Conservation (phyloP, 1,140 invertebrate species). For the Penaeus indicus region DNA sequence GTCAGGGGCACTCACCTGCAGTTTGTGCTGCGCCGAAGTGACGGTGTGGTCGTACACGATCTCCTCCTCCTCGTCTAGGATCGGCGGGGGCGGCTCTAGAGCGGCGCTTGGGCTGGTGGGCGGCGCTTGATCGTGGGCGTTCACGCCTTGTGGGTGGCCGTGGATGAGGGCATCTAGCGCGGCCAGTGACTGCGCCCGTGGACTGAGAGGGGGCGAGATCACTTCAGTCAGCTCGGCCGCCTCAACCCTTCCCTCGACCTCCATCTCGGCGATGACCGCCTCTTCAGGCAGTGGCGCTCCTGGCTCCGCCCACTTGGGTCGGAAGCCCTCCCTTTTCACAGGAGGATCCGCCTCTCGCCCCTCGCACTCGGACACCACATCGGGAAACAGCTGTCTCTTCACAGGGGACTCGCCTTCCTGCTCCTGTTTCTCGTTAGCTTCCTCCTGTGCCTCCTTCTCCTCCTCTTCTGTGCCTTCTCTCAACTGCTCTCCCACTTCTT, state of each 20-base stretch:
- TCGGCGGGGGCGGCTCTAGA: too few relatives aligned
- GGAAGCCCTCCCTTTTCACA: too few relatives aligned
- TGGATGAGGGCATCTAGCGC: slow-evolving; percentile 57
- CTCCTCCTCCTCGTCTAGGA: slow-evolving; percentile 36
- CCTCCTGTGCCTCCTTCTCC: neutral
- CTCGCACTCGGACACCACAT: slow-evolving; percentile 43
- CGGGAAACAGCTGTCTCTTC: slow-evolving; percentile 47
- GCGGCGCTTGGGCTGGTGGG: neutral
- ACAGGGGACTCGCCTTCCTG: neutral
- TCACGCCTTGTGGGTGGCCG: neutral
- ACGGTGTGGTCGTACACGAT: slow-evolving; percentile 58
- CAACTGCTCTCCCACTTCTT: slow-evolving; percentile 9
- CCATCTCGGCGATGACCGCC: neutral
- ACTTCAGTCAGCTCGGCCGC: neutral
- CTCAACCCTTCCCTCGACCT: neutral
- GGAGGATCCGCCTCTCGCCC: neutral
- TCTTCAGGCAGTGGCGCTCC: neutral
- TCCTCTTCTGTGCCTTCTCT: neutral
- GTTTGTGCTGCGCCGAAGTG: slow-evolving; percentile 47
- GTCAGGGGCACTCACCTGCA: slow-evolving; percentile 37
- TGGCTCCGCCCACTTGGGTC: neutral
- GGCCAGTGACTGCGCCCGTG: slow-evolving; percentile 42
- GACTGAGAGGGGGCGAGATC: slow-evolving; percentile 39
- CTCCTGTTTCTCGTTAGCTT: neutral
- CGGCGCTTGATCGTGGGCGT: neutral